phyloP scores from a whole-genome alignment of 2,797 vertebrate genomes.

The Acrocephalus scirpaceus region DNA sequence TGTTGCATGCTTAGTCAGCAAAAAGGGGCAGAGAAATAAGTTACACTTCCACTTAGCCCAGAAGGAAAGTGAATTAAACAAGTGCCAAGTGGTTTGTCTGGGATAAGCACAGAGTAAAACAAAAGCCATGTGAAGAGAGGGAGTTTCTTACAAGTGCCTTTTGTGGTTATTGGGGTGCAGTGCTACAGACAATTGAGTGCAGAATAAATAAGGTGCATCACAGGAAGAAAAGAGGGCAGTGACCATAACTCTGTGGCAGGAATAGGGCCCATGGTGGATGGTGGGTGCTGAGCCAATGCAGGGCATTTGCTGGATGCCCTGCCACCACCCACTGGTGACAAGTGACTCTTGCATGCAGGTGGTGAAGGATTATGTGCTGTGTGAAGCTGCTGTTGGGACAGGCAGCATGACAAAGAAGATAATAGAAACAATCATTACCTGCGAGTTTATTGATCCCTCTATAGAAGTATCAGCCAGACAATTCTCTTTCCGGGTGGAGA shows the following conservation, averaged over 20 bases:
- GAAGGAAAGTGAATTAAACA: not conserved
- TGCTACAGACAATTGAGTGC: accelerated
- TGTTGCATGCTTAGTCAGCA: not conserved
- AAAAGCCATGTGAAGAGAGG: not conserved
- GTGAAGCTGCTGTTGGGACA: slow-evolving; percentile 77
- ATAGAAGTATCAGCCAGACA: slow-evolving; percentile 80
- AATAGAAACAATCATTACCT: slow-evolving; percentile 81
- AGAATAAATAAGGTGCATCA: not conserved
- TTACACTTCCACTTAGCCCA: not conserved
- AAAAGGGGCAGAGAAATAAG: not conserved
- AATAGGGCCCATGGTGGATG: too few relatives aligned
- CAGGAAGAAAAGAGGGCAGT: not conserved
- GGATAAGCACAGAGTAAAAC: not conserved
- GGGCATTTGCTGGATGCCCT: not conserved
- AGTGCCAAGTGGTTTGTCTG: not conserved
- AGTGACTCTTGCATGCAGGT: slow-evolving; percentile 64
- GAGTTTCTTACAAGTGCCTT: not conserved
- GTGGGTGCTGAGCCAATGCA: not conserved
- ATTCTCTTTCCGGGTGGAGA: slow-evolving; percentile 82
- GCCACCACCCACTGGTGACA: not conserved
- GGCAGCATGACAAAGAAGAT: slow-evolving; percentile 67
- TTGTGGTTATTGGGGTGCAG: not conserved
- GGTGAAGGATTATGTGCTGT: slow-evolving; percentile 82
- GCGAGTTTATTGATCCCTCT: slow-evolving; percentile 82
- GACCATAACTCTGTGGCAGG: not conserved